phyloP scores from a whole-genome alignment of 2,797 vertebrate species.

The Sciurus carolinensis region DNA sequence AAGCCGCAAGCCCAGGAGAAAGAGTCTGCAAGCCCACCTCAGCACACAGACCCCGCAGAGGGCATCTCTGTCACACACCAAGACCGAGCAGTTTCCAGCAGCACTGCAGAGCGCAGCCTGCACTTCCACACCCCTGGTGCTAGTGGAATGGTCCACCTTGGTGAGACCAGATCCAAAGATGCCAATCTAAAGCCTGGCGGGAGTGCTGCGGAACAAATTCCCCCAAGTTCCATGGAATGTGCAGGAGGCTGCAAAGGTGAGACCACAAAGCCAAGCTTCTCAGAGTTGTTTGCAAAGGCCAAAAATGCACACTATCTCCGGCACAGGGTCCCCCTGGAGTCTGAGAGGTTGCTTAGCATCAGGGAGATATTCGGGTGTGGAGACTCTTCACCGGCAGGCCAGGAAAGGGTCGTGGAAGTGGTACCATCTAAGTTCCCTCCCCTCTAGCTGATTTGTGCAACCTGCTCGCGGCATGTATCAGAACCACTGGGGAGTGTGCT shows the following conservation, averaged over 20 bases:
- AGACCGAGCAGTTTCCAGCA: not conserved
- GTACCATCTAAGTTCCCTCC: not conserved
- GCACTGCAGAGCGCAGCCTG: not conserved
- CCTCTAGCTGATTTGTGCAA: not conserved
- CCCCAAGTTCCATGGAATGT: slow-evolving; percentile 47
- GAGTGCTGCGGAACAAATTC: not conserved
- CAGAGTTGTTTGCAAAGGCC: slow-evolving; percentile 86
- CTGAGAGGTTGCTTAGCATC: slow-evolving; percentile 85
- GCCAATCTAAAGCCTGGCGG: not conserved
- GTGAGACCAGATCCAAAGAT: not conserved
- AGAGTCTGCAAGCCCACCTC: not conserved
- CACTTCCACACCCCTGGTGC: not conserved
- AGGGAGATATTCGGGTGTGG: slow-evolving; percentile 81
- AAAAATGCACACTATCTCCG: slow-evolving; percentile 89
- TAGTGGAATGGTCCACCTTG: accelerated
- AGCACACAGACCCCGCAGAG: not conserved
- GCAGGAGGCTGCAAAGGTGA: slow-evolving; percentile 74
- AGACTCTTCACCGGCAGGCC: not conserved
- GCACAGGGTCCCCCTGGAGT: slow-evolving; percentile 84
- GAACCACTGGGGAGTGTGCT: not conserved
- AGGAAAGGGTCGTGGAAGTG: too few species aligned
- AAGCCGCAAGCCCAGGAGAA: not conserved
- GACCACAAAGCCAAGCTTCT: slow-evolving; percentile 84
- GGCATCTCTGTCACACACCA: not conserved
- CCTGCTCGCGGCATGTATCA: not conserved